Base-by-base conservation (phyloP, 2,888 invertebrate species). In the Amphipyra tragopoginis region DNA sequence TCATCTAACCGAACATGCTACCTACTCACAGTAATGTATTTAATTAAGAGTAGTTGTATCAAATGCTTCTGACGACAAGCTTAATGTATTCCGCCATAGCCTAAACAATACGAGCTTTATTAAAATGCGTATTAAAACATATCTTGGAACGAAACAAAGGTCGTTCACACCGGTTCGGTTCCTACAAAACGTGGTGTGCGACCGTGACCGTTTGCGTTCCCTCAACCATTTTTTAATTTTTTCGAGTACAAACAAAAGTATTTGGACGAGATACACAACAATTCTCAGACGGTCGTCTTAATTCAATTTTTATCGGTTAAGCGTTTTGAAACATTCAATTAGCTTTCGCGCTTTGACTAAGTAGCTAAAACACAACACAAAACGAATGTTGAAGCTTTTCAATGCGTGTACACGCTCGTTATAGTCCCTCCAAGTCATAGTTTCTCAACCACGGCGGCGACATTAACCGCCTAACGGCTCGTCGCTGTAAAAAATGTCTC, bases 91-190 rank as follows among this genome's bases (percentile, higher is more conserved):
- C 90, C 85, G 83, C 82, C 84, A 85, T 82, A 85, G 85, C 80
- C 85, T 85, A 88, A 92, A 92, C 91, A 92, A 83, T 92, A 90
- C 88, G 81, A 86, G 87, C 86, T 87, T 91, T 93, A 92, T 91
- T 92, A 92, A 90, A 92, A 93, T 93, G 88, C 88, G 87, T 91
- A 91, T 90, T 90, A 89, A 89, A 92, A 90, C 87, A 89, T 90
- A 92, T 89, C 89, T 89, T 86, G 87, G 86, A 87, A 90, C 84
- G 84, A 82, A 86, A 79, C 81, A 76, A 84, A 89, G 93, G 91
- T 93, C 93, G 80, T 93, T 93, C 87, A 93, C 93, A 90, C 86
- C 83, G 81, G 68, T 77, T 79, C 79, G 81, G 83, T 80, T 86
- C 83, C 86, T 84, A 86, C 85, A 84, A 85, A 84, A 82, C 83